Conservation (phyloP, 2,113 vertebrate genomes). For the Eretmochelys imbricata region DNA sequence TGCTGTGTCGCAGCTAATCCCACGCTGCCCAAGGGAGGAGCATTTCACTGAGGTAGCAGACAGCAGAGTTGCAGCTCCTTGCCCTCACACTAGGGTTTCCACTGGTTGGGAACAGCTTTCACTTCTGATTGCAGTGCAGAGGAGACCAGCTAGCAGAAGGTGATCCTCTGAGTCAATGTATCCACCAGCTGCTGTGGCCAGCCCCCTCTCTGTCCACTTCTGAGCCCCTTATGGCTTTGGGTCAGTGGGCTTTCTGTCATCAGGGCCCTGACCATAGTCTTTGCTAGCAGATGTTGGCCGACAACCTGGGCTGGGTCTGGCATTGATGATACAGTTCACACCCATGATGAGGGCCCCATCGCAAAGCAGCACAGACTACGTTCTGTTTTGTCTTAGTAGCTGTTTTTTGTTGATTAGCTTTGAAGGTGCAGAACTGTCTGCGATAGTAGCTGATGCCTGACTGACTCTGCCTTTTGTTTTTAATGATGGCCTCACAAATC, state of each 20-base stretch:
- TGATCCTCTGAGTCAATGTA: neutral
- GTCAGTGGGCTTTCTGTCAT: neutral
- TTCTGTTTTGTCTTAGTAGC: neutral
- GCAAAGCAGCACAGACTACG: neutral
- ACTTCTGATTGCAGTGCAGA: neutral
- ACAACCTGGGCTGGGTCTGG: neutral
- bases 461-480: neutral
- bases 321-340: neutral
- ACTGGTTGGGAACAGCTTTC: neutral
- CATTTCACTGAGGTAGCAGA: conserved; percentile 39
- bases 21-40: conserved; percentile 31
- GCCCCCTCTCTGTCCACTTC: neutral
- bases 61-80: neutral
- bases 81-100: conserved; percentile 19
- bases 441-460: neutral
- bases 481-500: neutral
- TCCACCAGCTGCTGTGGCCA: neutral
- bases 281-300: rapidly evolving
- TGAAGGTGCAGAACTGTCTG: neutral
- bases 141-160: neutral
- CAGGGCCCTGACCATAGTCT: neutral
- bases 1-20: conserved; percentile 46
- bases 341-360: neutral
- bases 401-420: neutral
- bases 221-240: neutral